Base-by-base conservation (phyloP, 64 coral and sea anemone species). In the Stichodactyla helianthus region DNA sequence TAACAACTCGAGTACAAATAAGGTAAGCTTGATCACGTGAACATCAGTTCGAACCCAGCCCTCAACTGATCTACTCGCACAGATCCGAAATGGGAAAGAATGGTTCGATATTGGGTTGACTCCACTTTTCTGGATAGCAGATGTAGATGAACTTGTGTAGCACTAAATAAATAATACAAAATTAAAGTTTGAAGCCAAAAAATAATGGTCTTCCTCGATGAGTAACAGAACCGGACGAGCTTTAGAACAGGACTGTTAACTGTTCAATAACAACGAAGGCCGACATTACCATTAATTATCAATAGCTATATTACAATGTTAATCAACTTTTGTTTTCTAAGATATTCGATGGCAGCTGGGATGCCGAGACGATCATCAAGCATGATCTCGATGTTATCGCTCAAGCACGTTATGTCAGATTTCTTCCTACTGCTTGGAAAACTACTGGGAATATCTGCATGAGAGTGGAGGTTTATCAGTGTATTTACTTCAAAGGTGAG, bases 401-500 rank as follows among this genome's bases (percentile, higher is more conserved):
- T 22, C 31, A 13, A 23, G 84, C 89, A 0, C 89, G 89, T 82
- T 91, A 55, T n/a, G 58, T 91, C 10, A 84, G 78, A 6, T 86
- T 91, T 18, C 52, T 77, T 44, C 89, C 89, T 6, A 86, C 59
- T 22, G 59, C 74, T 9, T 91, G 89, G 89, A 86, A 50, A 65
- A 77, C 58, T 52, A 17, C 77, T n/a, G 89, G 89, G 2, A 84
- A 61, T 26, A 86, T 91, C 6, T 91, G 89, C 82, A 91, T 86
- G 89, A 61, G 89, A 20, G 84, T 91, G 5, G 89, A 91, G 77
- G 77, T 91, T 16, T 91, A 86, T 76, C 54, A 86, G 5, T 91
- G 89, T 62, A 60, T 80, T 14, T 55, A 59, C 18, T 91, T 81
- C 54, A 52, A 86, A 86, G 89, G 89, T 91, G 44, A 86, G 89